Evolutionary conservation across 1,140 invertebrate species (phyloP), one percentile per base, ranked within the genome.

Genomic region (Temnothorax longispinosus): DNA sequence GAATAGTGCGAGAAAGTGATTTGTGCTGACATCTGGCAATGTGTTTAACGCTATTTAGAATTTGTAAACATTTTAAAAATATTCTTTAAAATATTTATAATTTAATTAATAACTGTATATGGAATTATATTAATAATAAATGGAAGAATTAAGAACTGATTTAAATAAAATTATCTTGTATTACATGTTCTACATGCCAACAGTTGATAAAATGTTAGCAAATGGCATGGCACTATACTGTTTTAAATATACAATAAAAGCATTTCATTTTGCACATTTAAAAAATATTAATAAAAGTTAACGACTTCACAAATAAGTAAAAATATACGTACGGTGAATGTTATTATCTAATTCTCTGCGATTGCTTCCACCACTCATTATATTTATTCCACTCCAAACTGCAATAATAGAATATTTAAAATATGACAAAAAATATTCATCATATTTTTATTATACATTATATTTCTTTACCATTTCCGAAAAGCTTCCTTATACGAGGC

Each of bases 361-460:
- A 75, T 62, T 38, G 41, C 27, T 15, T 75, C 27, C 13, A 75
- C 15, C 69, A 38, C 0, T 84, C 27, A 44, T 2, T 13, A 15
- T 60, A 3, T 50, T 84, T 38, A 84, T 84, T 60, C 27, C 74
- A 75, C 69, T 27, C 69, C 80, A 84, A 84, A 3, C 80, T 84
- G n/a, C 13, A 74, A 82, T 21, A 3, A 74, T 35, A 75, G n/a
- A 58, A 74, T 13, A 4, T 74, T 58, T 11, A 84, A 52, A 54
- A 69, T n/a, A n/a, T 41, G 6, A 60, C 15, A 41, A 38, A 38
- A 44, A 32, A 47, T 35, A 58, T 71, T 47, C 4, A 1, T 35
- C 41, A 74, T 4, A 60, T 47, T 82, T 18, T 3, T 41, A 13
- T 71, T 21, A 7, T 15, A 38, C 44, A n/a, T 10, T 47, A 1